These are phyloP conservation scores for Baryphthengus martii DNA, from an alignment of 2,113 vertebrate species.

Conservation along the genomic window DNA sequence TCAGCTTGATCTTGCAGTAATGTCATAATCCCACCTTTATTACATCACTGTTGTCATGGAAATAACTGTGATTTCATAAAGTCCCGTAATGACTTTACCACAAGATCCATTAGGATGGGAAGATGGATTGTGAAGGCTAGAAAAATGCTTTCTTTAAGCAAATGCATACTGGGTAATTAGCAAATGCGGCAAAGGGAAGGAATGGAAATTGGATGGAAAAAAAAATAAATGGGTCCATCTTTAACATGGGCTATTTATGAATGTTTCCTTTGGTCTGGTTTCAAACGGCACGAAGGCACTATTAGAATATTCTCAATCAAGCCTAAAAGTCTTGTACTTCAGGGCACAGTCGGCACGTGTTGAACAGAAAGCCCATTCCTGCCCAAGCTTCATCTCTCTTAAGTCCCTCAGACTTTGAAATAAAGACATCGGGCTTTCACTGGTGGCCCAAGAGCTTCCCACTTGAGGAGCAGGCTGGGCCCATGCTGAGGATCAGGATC, in stretches of 20 bases:
- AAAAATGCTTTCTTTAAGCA: conserved; percentile 58
- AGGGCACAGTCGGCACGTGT: neutral
- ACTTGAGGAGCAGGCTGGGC: neutral
- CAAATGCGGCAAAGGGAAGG: conserved; percentile 7
- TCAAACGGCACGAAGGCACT: neutral
- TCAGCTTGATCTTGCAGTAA: conserved; percentile 60
- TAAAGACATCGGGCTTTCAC: neutral
- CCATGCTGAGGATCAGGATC: neutral
- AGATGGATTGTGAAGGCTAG: conserved; percentile 58
- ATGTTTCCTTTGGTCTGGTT: conserved; percentile 21
- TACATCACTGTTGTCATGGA: conserved; percentile 67
- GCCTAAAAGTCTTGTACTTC: neutral
- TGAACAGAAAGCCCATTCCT: neutral
- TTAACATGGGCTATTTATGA: conserved; percentile 19
- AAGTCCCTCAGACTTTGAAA: neutral
- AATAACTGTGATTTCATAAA: conserved; percentile 71
- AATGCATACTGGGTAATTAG: conserved; percentile 51
- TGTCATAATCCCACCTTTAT: conserved; percentile 69
- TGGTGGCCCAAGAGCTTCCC: neutral
- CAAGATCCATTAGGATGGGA: conserved; percentile 64
- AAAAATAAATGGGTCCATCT: conserved; percentile 30
- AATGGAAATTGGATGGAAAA: conserved; percentile 39
- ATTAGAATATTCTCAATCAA: neutral
- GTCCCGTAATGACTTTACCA: conserved; percentile 57
- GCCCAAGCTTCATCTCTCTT: neutral